These are phyloP conservation scores for Pachycephus smyrnensis DNA, from an alignment of 2,888 invertebrate species.

Conservation along the genomic window DNA sequence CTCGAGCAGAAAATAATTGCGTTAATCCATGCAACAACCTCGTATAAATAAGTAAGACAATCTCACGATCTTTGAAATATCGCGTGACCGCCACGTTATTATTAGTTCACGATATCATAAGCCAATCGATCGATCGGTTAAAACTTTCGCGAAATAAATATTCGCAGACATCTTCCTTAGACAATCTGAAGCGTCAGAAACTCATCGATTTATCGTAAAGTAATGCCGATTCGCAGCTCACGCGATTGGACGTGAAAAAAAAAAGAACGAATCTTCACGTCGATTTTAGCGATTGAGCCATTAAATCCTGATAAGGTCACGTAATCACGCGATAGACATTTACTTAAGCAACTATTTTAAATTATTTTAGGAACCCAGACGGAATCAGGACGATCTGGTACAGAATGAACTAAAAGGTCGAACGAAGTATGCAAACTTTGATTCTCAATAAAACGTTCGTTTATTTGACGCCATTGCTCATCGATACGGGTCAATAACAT, in stretches of 20 bases:
- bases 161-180: not conserved
- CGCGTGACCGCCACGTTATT: not conserved
- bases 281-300: not conserved
- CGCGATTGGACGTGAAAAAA: not conserved
- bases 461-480: constrained; percentile 37
- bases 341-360: not conserved
- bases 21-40: too few species aligned
- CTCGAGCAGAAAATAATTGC: too few species aligned
- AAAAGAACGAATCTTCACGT: not conserved
- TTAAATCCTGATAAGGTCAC: not conserved
- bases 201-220: not conserved
- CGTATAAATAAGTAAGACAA: too few species aligned
- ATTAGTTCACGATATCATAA: not conserved
- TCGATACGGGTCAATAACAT: constrained; percentile 30
- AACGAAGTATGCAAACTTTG: not conserved
- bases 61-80: not conserved
- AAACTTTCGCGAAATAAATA: not conserved
- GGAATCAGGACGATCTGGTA: not conserved
- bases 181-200: not conserved
- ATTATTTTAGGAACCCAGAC: not conserved
- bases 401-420: not conserved
- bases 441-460: constrained; percentile 40
- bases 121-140: not conserved
- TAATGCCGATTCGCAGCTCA: not conserved
- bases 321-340: not conserved